Conservation (phyloP, 2,888 invertebrate genomes). For the Dendrolimus pini region DNA sequence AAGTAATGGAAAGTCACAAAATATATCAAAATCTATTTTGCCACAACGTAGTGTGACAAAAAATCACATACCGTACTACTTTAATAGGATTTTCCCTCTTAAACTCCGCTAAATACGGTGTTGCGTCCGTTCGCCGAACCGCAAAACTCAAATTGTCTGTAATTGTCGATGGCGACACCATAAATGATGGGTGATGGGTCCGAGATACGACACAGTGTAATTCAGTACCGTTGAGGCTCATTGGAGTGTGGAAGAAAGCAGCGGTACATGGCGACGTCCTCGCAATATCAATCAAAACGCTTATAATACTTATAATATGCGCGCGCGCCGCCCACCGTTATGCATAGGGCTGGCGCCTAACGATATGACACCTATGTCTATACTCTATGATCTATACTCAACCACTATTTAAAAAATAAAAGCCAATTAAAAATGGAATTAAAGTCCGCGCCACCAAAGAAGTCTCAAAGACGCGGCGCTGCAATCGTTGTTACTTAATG, state of each 20-base stretch:
- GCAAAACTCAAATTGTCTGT: slow-evolving; percentile 16
- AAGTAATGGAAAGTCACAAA: no score
- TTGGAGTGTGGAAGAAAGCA: slow-evolving; percentile 70
- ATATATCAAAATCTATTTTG: no score
- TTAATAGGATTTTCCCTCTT: background rate
- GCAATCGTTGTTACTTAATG: no score
- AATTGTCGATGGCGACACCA: slow-evolving; percentile 62
- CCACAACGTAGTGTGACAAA: no score
- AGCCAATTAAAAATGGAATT: no score
- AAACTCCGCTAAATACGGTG: background rate
- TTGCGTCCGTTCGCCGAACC: slow-evolving; percentile 1
- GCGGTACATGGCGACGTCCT: slow-evolving; percentile 59
- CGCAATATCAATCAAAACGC: slow-evolving; percentile 68
- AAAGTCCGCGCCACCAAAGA: no score
- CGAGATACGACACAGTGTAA: slow-evolving; percentile 46
- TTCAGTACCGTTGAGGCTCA: slow-evolving; percentile 68
- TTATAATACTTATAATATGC: slow-evolving; percentile 47
- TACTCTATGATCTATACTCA: no score
- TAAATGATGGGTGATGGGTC: slow-evolving; percentile 57
- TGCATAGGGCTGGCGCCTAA: slow-evolving; percentile 2
- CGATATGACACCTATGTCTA: no score
- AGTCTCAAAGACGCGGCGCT: no score
- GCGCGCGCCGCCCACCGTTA: slow-evolving; percentile 38
- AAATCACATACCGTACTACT: no score
- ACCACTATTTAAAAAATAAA: no score